Percentiles rank a stretch among this genome's conserved stretches.
phyloP scores from a whole-genome alignment of 2,797 vertebrate species.

The Malurus leucopterus region DNA sequence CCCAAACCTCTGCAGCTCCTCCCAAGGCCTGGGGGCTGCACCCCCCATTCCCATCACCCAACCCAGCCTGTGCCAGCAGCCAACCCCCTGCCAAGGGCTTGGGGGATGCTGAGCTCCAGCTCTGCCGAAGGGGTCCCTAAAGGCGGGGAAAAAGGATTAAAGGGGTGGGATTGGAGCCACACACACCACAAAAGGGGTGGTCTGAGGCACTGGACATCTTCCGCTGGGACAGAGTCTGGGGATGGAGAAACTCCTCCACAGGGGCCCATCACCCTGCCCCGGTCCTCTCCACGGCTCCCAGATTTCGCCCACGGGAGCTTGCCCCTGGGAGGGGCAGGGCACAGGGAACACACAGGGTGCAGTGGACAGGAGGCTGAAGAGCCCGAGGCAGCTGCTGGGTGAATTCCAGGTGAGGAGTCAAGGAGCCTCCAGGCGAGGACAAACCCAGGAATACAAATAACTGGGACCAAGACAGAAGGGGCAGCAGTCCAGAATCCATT shows the following conservation, averaged over 20 bases:
- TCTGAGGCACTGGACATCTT: background rate
- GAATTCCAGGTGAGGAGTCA: background rate
- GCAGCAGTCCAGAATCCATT: background rate
- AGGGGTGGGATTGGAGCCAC: accelerated
- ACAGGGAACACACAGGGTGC: background rate
- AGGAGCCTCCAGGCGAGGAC: background rate
- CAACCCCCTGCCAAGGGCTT: background rate
- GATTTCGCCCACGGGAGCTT: accelerated
- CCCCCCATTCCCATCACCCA: background rate
- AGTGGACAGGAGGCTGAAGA: background rate
- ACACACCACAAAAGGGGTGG: too few relatives aligned
- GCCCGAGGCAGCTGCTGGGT: background rate
- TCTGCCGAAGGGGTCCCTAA: background rate
- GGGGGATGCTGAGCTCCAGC: background rate
- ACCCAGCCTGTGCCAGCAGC: background rate
- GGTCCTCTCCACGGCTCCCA: background rate
- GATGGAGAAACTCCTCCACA: background rate
- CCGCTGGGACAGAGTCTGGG: background rate
- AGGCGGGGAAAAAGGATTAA: background rate
- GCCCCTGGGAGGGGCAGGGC: background rate
- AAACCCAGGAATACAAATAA: background rate
- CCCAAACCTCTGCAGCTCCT: background rate
- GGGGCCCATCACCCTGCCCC: background rate
- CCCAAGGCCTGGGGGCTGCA: background rate
- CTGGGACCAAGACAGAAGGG: background rate